phyloP scores from a whole-genome alignment of 2,797 vertebrate genomes.

The Paramormyrops hopkinsi region DNA sequence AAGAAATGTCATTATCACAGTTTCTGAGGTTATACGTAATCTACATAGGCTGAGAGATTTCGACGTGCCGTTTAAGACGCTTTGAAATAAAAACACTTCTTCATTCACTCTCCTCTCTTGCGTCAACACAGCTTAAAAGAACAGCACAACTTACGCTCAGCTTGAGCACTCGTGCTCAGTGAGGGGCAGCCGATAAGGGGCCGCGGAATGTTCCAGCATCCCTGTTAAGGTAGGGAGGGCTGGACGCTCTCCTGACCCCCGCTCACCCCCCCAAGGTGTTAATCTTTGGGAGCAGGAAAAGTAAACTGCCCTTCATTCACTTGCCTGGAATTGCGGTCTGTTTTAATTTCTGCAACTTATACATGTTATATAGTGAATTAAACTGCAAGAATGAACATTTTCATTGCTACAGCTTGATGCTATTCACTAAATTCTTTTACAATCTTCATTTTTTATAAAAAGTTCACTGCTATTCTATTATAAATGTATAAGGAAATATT shows the following conservation, averaged over 20 bases:
- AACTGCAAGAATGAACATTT: not conserved
- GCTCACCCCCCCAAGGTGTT: constrained; percentile 25
- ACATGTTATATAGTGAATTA: not conserved
- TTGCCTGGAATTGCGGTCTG: not conserved
- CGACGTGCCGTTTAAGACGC: not conserved
- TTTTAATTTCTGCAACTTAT: not conserved
- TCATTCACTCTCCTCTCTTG: not conserved
- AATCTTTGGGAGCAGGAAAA: constrained; percentile 33
- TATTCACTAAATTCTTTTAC: not conserved
- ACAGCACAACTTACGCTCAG: not conserved
- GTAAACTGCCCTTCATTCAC: constrained; percentile 37
- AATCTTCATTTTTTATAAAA: not conserved
- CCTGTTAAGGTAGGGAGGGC: constrained; percentile 40
- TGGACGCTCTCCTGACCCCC: constrained; percentile 29
- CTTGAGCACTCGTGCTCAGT: not conserved
- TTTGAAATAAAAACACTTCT: not conserved
- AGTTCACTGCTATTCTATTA: not conserved
- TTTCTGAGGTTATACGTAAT: not conserved
- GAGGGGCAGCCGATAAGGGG: constrained; percentile 1
- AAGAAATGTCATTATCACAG: not conserved
- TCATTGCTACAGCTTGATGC: not conserved
- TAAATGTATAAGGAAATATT: not conserved
- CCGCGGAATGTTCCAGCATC: not conserved
- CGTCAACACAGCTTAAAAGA: not conserved
- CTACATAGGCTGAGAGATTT: not conserved